These are phyloP conservation scores for Isichthys henryi DNA, from an alignment of 2,113 vertebrate species.

Conservation along the genomic window DNA sequence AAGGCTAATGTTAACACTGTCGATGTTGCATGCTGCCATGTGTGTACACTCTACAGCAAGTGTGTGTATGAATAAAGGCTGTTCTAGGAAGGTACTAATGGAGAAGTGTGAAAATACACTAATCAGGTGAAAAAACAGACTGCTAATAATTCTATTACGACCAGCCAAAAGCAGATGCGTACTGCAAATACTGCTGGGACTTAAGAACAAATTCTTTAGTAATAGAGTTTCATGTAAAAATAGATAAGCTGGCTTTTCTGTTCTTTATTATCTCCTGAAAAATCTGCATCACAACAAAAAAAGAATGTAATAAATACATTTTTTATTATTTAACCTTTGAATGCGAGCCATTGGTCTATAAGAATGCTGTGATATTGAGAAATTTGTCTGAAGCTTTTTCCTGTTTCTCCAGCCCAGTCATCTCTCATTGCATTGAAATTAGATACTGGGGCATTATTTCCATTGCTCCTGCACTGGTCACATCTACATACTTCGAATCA, in stretches of 20 bases:
- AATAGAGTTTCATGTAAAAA: background rate
- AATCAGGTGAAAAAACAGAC: background rate
- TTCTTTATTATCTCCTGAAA: background rate
- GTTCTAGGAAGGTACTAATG: background rate
- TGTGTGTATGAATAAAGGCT: background rate
- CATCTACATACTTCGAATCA: background rate
- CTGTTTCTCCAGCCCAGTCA: background rate
- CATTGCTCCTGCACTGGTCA: background rate
- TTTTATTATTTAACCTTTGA: background rate
- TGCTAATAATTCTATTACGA: background rate
- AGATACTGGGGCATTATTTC: background rate
- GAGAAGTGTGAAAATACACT: background rate
- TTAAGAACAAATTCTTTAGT: background rate
- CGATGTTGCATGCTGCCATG: background rate
- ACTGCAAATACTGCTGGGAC: background rate
- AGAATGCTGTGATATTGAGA: background rate
- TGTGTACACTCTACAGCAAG: background rate
- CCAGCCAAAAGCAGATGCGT: background rate
- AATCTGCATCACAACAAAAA: background rate
- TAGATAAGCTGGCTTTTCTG: background rate
- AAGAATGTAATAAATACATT: background rate
- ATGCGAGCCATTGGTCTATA: background rate
- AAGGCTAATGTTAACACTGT: background rate
- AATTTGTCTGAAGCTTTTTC: background rate
- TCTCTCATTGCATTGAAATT: background rate